A percentile compares a stretch with the other conserved stretches of the same genome.
phyloP scores from a whole-genome alignment of 1,140 invertebrate species.

The Venustaconcha ellipsiformis region DNA sequence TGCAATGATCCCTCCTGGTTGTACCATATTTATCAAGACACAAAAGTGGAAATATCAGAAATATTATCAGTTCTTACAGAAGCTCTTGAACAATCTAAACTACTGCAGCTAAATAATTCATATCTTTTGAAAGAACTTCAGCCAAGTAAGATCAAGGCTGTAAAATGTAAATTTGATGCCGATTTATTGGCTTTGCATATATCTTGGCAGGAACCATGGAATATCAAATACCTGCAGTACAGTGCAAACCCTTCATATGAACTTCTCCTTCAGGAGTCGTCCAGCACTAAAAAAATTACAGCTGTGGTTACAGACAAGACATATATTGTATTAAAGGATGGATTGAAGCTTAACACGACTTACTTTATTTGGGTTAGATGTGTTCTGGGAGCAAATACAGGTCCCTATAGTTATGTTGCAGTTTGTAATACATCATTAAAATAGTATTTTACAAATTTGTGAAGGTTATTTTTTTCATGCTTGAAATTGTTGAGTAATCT shows the following conservation, averaged over 20 bases:
- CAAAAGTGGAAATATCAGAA: slow-evolving; percentile 64
- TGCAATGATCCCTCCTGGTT: slow-evolving; percentile 72
- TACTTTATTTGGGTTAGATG: slow-evolving; percentile 35
- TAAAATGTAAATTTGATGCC: slow-evolving; percentile 19
- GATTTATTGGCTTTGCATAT: slow-evolving; percentile 6
- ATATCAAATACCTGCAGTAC: slow-evolving; percentile 1
- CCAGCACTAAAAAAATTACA: neutral
- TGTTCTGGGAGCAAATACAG: slow-evolving; percentile 3
- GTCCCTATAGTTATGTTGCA: slow-evolving; percentile 16
- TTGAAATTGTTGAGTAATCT: too few species aligned
- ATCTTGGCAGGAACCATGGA: slow-evolving; percentile 8
- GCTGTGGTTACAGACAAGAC: neutral
- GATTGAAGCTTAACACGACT: neutral
- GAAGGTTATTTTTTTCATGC: too few species aligned
- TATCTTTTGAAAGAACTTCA: slow-evolving; percentile 1
- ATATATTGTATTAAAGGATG: slow-evolving; percentile 6
- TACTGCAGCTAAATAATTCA: neutral
- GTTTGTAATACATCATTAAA: slow-evolving; percentile 3
- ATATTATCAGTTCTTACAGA: slow-evolving; percentile 44
- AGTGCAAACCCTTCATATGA: slow-evolving; percentile 41
- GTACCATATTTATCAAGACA: slow-evolving; percentile 74
- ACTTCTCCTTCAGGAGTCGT: slow-evolving; percentile 37
- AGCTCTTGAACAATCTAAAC: slow-evolving; percentile 21
- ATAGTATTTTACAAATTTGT: too few species aligned
- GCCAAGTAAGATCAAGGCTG: slow-evolving; percentile 18